Percentiles rank a stretch among this genome's conserved stretches.
Evolutionary conservation across 2,888 invertebrate species (phyloP).

Genomic region (Ectemnius continuus): DNA sequence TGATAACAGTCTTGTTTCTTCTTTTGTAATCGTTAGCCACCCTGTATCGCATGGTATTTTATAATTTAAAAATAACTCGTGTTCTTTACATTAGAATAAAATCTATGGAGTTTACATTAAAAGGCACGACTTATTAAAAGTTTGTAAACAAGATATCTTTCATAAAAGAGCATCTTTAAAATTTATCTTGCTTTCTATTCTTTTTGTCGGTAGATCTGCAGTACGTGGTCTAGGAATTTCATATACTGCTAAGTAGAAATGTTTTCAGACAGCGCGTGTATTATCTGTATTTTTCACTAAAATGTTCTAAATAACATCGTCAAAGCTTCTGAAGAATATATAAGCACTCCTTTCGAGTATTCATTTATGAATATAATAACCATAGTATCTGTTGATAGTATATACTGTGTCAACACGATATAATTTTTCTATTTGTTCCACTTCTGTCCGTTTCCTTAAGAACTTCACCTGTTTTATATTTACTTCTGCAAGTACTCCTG

Average conservation of each 20-base stretch:
- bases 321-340: slow-evolving; percentile 44
- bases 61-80: slow-evolving; percentile 72
- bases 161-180: slow-evolving; percentile 69
- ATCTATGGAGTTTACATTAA: slow-evolving; percentile 69
- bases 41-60: slow-evolving; percentile 59
- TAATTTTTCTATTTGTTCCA: slow-evolving; percentile 45
- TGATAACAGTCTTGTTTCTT: slow-evolving; percentile 63
- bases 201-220: slow-evolving; percentile 35
- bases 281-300: slow-evolving; percentile 35
- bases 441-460: slow-evolving; percentile 25
- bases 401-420: slow-evolving; percentile 48
- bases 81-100: slow-evolving; percentile 66
- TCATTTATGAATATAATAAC: slow-evolving; percentile 55
- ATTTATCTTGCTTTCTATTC: slow-evolving; percentile 49
- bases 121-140: slow-evolving; percentile 75
- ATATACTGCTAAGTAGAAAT: slow-evolving; percentile 39
- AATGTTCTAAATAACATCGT: slow-evolving; percentile 40
- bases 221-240: slow-evolving; percentile 37
- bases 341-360: slow-evolving; percentile 55
- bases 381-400: slow-evolving; percentile 42
- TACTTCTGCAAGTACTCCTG: too few relatives aligned
- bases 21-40: slow-evolving; percentile 61
- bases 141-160: slow-evolving; percentile 66
- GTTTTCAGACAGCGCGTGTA: slow-evolving; percentile 30
- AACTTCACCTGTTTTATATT: too few relatives aligned